These are phyloP conservation scores for Archips xylosteana DNA, from an alignment of 2,888 invertebrate genomes.

Conservation along the genomic window DNA sequence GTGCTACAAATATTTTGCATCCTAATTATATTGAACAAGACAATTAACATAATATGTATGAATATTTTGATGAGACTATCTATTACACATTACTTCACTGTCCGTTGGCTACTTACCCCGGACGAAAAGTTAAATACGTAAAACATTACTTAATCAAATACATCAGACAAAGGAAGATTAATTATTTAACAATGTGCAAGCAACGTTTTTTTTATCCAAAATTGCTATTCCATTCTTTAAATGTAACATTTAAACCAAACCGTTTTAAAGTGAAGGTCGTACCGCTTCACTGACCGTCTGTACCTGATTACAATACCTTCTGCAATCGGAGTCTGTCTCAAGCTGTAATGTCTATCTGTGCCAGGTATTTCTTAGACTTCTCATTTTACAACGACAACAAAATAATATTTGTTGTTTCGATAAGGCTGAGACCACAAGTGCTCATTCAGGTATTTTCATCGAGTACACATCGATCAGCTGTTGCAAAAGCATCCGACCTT, in stretches of 20 bases:
- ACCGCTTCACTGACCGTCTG: conserved; percentile 21
- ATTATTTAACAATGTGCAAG: too few relatives aligned
- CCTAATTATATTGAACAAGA: too few relatives aligned
- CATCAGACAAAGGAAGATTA: too few relatives aligned
- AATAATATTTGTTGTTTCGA: conserved; percentile 26
- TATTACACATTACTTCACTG: too few relatives aligned
- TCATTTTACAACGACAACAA: conserved; percentile 5
- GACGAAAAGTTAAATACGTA: too few relatives aligned
- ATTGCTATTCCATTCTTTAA: not conserved
- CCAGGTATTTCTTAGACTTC: conserved; percentile 16
- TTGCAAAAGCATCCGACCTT: conserved; percentile 58
- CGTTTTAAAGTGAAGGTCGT: conserved; percentile 21
- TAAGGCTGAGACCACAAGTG: conserved; percentile 14
- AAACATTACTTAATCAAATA: too few relatives aligned
- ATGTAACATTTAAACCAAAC: conserved; percentile 3
- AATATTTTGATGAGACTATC: too few relatives aligned
- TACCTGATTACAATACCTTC: conserved; percentile 10
- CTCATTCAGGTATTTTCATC: conserved; percentile 21
- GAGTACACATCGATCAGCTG: conserved; percentile 46
- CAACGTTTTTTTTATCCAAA: not conserved
- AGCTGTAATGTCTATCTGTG: conserved; percentile 1
- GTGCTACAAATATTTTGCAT: too few relatives aligned
- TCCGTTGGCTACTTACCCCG: too few relatives aligned
- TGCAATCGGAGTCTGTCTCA: conserved; percentile 19
- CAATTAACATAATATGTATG: too few relatives aligned